These are phyloP conservation scores for Agrochola litura DNA, from an alignment of 2,888 invertebrate species.

Conservation along the genomic window DNA sequence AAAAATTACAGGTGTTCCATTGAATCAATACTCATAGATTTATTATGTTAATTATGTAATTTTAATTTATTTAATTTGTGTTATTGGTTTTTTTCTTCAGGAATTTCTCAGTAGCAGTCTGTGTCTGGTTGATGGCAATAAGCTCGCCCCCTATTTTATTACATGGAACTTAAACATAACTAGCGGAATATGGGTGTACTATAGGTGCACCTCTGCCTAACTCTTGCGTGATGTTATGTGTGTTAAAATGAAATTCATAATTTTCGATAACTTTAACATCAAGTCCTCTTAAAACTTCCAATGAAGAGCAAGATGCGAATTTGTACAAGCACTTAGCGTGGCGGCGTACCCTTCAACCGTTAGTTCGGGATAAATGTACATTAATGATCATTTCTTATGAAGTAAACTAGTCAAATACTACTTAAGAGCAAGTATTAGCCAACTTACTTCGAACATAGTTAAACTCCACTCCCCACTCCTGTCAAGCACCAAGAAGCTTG, in stretches of 20 bases:
- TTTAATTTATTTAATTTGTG: background rate
- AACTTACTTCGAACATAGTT: slow-evolving; percentile 61
- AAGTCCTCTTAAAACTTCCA: slow-evolving; percentile 1
- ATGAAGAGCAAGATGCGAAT: slow-evolving; percentile 20
- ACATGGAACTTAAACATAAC: background rate
- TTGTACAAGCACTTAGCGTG: slow-evolving; percentile 38
- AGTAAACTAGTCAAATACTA: slow-evolving; percentile 51
- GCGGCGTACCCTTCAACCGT: slow-evolving; percentile 12
- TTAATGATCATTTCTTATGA: slow-evolving; percentile 62
- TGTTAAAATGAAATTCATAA: background rate
- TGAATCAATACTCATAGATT: background rate
- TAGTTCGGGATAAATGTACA: slow-evolving; percentile 46
- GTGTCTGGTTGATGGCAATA: background rate
- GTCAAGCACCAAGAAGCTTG: slow-evolving; percentile 56
- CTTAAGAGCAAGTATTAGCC: slow-evolving; percentile 59
- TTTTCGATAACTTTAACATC: background rate
- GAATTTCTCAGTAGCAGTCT: background rate
- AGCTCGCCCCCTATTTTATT: no score
- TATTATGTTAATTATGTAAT: no score
- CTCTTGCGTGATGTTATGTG: background rate
- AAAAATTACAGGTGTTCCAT: background rate
- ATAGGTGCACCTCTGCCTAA: background rate
- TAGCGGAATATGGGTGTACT: background rate
- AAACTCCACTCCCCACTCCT: slow-evolving; percentile 29
- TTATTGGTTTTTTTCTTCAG: background rate